phyloP scores from a whole-genome alignment of 2,113 vertebrate genomes.

The Melanocharis versteri region DNA sequence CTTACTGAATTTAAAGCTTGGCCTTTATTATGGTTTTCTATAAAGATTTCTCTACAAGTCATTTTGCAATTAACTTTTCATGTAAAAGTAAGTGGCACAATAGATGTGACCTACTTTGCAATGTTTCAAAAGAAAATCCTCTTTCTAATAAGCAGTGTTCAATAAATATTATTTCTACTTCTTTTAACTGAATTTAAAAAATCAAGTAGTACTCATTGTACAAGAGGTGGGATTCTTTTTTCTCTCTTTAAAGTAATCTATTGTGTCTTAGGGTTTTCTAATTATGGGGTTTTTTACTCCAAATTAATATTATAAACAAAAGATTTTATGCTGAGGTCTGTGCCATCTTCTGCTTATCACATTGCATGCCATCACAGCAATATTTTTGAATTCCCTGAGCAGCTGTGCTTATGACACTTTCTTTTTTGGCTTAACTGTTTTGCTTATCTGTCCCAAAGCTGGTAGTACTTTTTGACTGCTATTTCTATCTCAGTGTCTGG shows the following conservation, averaged over 20 bases:
- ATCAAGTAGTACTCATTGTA: background rate
- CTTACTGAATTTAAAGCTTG: background rate
- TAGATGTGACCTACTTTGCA: slow-evolving; percentile 6
- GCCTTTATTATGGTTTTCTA: background rate
- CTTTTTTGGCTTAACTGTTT: background rate
- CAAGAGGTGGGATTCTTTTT: background rate
- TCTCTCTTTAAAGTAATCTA: background rate
- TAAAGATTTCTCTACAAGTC: background rate
- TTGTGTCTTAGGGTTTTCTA: background rate
- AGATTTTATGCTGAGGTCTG: background rate
- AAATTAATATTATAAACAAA: background rate
- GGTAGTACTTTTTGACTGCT: background rate
- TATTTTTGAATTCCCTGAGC: background rate
- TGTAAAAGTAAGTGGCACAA: background rate
- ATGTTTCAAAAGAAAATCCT: slow-evolving; percentile 1
- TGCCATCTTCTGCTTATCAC: background rate
- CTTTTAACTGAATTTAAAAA: background rate
- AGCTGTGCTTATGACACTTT: background rate
- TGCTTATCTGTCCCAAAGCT: background rate
- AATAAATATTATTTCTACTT: background rate
- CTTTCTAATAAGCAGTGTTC: background rate
- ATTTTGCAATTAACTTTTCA: slow-evolving; percentile 1
- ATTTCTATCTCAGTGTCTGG: background rate
- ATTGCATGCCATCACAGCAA: background rate
- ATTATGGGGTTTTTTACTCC: background rate